A percentile compares a stretch with the other conserved stretches of the same genome.
These are phyloP conservation scores for Eulemur mongoz DNA, from an alignment of 2,797 vertebrate species.

Conservation along the genomic window DNA sequence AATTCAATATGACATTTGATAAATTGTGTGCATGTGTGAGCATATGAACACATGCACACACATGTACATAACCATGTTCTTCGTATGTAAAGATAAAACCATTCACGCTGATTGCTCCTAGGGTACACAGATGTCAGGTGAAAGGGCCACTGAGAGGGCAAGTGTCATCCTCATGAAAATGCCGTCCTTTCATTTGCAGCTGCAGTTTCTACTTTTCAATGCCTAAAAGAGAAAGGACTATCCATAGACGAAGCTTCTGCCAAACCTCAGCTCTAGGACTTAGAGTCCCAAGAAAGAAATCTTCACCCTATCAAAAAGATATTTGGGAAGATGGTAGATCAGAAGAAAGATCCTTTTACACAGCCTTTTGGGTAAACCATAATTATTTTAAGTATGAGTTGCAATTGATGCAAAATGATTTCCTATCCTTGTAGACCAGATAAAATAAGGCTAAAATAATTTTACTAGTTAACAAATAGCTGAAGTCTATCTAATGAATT, in stretches of 20 bases:
- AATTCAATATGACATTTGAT: conserved; percentile 36
- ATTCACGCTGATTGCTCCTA: neutral
- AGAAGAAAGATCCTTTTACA: neutral
- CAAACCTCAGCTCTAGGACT: neutral
- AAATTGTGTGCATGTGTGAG: neutral
- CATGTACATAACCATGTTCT: neutral
- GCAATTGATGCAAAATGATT: conserved; percentile 2
- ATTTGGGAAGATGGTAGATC: neutral
- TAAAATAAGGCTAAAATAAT: conserved; percentile 54
- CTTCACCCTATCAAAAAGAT: neutral
- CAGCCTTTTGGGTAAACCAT: neutral
- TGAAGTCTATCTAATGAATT: conserved; percentile 55
- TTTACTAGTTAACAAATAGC: conserved; percentile 6
- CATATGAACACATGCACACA: neutral
- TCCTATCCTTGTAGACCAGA: neutral
- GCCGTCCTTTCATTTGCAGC: neutral
- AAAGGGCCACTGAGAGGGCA: neutral
- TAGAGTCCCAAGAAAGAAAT: neutral
- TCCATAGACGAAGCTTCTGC: neutral
- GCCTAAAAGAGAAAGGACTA: neutral
- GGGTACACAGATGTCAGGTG: neutral
- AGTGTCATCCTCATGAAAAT: neutral
- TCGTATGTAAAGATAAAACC: neutral
- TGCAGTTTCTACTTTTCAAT: neutral
- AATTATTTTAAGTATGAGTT: conserved; percentile 7